These are phyloP conservation scores for Paratilapia polleni DNA, from an alignment of 2,113 vertebrate species.

Conservation along the genomic window DNA sequence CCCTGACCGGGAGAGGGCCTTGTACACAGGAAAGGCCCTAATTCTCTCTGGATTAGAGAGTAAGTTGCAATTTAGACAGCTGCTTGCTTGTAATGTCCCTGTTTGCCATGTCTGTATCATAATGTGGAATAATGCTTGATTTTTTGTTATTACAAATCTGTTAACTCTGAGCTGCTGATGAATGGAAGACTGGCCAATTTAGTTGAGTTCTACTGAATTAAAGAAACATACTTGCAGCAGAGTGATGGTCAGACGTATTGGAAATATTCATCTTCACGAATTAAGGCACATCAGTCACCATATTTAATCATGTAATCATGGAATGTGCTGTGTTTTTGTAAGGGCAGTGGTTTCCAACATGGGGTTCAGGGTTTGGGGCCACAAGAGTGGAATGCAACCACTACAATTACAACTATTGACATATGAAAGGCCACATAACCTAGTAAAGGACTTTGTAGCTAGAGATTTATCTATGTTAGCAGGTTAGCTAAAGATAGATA, in stretches of 20 bases:
- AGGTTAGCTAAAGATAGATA: too few relatives aligned
- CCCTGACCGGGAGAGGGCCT: constrained; percentile 67
- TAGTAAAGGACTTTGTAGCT: too few relatives aligned
- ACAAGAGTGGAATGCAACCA: not conserved
- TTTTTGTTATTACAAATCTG: not conserved
- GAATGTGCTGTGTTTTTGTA: not conserved
- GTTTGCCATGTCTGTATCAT: constrained; percentile 1
- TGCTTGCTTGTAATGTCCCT: constrained; percentile 60
- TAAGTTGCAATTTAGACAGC: constrained; percentile 78
- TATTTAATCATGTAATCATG: not conserved
- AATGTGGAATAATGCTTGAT: not conserved
- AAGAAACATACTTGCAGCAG: not conserved
- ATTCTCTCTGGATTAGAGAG: constrained; percentile 79
- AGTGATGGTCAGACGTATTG: not conserved
- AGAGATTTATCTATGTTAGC: too few relatives aligned
- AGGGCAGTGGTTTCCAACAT: not conserved
- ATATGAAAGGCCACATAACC: too few relatives aligned
- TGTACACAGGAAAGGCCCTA: constrained; percentile 79
- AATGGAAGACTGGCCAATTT: not conserved
- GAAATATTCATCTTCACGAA: not conserved
- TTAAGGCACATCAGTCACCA: not conserved
- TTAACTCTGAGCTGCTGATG: not conserved
- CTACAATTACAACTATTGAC: not conserved
- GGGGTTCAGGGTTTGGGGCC: too few relatives aligned
- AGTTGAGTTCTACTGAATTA: not conserved